Percentiles rank a stretch among this genome's conserved stretches.
These are phyloP conservation scores for Melitaea athalia DNA, from an alignment of 2,888 invertebrate genomes.

Conservation along the genomic window DNA sequence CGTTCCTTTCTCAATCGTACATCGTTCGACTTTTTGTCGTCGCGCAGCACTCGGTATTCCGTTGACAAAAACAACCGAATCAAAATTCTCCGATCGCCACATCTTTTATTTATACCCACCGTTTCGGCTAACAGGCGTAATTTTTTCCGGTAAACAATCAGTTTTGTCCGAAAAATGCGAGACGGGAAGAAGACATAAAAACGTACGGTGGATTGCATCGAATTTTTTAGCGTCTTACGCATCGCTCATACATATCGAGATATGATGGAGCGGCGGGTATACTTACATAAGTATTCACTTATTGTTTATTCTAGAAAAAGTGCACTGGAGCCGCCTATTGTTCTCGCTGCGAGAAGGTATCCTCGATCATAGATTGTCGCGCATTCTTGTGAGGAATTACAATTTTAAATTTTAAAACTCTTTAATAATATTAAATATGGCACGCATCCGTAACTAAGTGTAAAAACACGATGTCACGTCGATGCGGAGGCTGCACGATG, in stretches of 20 bases:
- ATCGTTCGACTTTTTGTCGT: conserved; percentile 62
- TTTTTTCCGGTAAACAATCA: conserved; percentile 82
- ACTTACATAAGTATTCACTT: conserved; percentile 36
- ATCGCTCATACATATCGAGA: conserved; percentile 63
- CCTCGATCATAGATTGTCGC: conserved; percentile 39
- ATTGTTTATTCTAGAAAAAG: conserved; percentile 47
- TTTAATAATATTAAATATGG: conserved; percentile 26
- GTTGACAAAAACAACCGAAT: conserved; percentile 72
- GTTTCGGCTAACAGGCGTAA: conserved; percentile 79
- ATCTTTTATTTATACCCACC: conserved; percentile 79
- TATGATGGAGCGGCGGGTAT: conserved; percentile 63
- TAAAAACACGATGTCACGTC: conserved; percentile 21
- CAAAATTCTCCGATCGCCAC: conserved; percentile 73
- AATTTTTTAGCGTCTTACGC: conserved; percentile 60
- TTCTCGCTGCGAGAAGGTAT: conserved; percentile 38
- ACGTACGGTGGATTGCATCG: conserved; percentile 61
- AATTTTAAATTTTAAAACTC: conserved; percentile 35
- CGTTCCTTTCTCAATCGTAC: conserved; percentile 69
- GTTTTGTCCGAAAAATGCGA: conserved; percentile 81
- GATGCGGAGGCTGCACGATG: conserved; percentile 7
- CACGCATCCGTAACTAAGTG: conserved; percentile 24
- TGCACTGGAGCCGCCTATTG: conserved; percentile 46
- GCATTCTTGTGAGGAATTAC: conserved; percentile 34
- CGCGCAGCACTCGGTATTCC: conserved; percentile 65
- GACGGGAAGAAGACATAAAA: conserved; percentile 77